phyloP scores from a whole-genome alignment of 2,888 invertebrate genomes.

The Hypselothyrea guttata region DNA sequence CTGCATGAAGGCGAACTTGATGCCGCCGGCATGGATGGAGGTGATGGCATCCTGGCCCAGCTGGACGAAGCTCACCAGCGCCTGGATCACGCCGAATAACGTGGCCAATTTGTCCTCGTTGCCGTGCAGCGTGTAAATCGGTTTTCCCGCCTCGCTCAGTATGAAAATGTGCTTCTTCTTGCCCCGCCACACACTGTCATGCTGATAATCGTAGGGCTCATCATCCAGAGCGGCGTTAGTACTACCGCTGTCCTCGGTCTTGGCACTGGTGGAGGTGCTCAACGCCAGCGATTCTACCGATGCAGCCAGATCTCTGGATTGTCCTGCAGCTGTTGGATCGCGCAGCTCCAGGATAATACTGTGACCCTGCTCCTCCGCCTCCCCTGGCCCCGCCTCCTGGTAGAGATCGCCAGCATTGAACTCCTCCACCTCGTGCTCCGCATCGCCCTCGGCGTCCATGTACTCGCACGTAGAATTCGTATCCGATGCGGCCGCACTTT shows the following conservation, averaged over 20 bases:
- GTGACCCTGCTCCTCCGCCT: constrained; percentile 65
- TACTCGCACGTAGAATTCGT: constrained; percentile 71
- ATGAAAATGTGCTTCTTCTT: constrained; percentile 97
- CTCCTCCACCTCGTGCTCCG: constrained; percentile 44
- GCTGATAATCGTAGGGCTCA: constrained; percentile 85
- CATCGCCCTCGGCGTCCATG: constrained; percentile 76
- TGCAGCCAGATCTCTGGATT: constrained; percentile 68
- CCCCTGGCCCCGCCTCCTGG: constrained; percentile 67
- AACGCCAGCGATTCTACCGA: constrained; percentile 73
- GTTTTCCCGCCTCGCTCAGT: constrained; percentile 97
- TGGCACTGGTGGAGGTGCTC: constrained; percentile 61
- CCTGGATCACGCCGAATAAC: constrained; percentile 88
- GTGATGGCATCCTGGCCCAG: constrained; percentile 91
- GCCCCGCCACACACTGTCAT: constrained; percentile 88
- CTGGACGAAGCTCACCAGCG: constrained; percentile 94
- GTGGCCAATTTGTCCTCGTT: constrained; percentile 86
- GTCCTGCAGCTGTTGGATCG: constrained; percentile 40
- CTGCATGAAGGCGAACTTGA: constrained; percentile 94
- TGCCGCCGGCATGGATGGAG: constrained; percentile 92
- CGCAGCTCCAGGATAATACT: constrained; percentile 79
- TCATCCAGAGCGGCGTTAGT: constrained; percentile 83
- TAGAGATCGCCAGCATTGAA: constrained; percentile 52
- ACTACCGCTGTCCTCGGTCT: constrained; percentile 57
- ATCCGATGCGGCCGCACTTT: constrained; percentile 48
- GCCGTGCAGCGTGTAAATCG: constrained; percentile 96